A percentile compares a stretch with the other conserved stretches of the same genome.
These are phyloP conservation scores for Ectropis crepuscularia DNA, from an alignment of 2,888 invertebrate species.

Conservation along the genomic window DNA sequence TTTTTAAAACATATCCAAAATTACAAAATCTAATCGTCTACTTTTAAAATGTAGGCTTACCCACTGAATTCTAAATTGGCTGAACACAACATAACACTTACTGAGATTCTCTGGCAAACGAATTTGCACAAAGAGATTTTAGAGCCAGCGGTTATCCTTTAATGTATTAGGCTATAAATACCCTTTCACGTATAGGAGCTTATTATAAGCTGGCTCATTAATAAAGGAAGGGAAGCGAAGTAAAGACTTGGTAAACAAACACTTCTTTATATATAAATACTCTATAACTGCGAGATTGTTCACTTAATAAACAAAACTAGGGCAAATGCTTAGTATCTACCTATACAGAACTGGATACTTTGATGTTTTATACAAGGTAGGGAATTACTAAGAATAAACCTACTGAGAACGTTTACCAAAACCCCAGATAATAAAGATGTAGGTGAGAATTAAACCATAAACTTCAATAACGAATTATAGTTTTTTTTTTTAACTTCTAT, in stretches of 20 bases:
- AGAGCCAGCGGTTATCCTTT: conserved; percentile 40
- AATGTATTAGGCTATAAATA: conserved; percentile 46
- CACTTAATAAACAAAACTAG: too few species aligned
- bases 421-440: too few species aligned
- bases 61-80: conserved; percentile 41
- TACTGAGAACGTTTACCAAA: too few species aligned
- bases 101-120: conserved; percentile 39
- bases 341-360: too few species aligned
- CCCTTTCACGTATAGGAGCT: conserved; percentile 35
- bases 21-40: conserved; percentile 4
- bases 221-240: conserved; percentile 22
- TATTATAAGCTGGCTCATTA: conserved; percentile 44
- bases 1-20: too few species aligned
- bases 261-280: conserved; percentile 9
- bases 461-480: too few species aligned
- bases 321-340: conserved; percentile 8
- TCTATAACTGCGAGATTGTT: too few species aligned
- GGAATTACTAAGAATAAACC: too few species aligned
- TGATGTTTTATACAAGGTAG: too few species aligned
- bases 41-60: conserved; percentile 20
- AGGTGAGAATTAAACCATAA: too few species aligned
- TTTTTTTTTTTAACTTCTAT: too few species aligned
- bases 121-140: conserved; percentile 45
- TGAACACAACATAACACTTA: conserved; percentile 34
- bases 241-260: conserved; percentile 26